Conservation (phyloP, 2,797 vertebrate genomes). For the Microctenopoma stevenorrisi region DNA sequence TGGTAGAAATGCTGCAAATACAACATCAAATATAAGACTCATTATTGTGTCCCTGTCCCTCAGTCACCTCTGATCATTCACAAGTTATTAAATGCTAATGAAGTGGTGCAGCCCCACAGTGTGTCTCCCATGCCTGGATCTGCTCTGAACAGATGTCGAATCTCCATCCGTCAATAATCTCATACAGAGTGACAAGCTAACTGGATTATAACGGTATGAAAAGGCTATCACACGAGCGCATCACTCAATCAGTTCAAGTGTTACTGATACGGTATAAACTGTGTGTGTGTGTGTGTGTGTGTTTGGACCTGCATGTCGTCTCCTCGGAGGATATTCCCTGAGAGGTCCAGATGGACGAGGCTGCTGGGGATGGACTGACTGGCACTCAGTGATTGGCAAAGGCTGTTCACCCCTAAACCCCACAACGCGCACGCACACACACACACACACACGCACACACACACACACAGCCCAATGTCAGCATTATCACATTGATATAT, state of each 20-base stretch:
- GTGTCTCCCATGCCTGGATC: not conserved
- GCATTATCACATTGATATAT: constrained; percentile 55
- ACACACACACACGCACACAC: constrained; percentile 33
- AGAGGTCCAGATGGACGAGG: constrained; percentile 96
- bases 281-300: not conserved
- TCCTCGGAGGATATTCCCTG: constrained; percentile 93
- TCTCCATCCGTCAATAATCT: not conserved
- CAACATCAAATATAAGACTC: not conserved
- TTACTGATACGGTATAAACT: constrained; percentile 21
- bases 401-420: constrained; percentile 93
- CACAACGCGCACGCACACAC: constrained; percentile 12
- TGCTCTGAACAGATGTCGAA: constrained; percentile 12
- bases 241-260: constrained; percentile 4
- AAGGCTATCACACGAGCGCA: constrained; percentile 27
- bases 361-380: constrained; percentile 89
- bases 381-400: constrained; percentile 97
- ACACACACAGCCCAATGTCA: constrained; percentile 19
- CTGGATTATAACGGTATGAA: constrained; percentile 33
- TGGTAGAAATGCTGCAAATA: constrained; percentile 89
- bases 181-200: constrained; percentile 12
- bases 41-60: too few relatives aligned
- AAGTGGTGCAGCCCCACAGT: not conserved
- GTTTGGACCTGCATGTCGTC: constrained; percentile 92
- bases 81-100: too few relatives aligned
- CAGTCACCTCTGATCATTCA: too few relatives aligned